A percentile compares a stretch with the other conserved stretches of the same genome.
Conservation (phyloP, 2,113 vertebrate genomes). For the Enhydra lutris region DNA sequence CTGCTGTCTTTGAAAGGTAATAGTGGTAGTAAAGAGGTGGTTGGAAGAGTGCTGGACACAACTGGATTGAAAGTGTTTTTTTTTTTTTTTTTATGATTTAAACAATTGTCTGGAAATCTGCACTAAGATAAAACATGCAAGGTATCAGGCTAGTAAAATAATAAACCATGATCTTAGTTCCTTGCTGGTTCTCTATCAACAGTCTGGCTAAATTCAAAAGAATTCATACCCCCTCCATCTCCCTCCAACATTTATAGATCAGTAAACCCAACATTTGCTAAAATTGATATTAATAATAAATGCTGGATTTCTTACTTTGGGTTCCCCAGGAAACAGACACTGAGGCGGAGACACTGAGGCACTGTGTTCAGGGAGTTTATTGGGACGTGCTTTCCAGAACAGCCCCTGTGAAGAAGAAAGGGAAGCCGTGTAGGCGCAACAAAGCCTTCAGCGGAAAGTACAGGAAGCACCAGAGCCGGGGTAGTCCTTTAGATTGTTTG, state of each 20-base stretch:
- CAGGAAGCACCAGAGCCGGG: background rate
- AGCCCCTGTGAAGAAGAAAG: background rate
- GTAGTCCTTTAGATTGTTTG: background rate
- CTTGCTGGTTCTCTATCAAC: background rate
- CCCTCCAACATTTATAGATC: constrained; percentile 19
- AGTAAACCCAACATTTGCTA: background rate
- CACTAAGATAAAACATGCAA: background rate
- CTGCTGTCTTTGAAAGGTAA: background rate
- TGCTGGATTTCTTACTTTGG: background rate
- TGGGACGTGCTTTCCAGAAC: background rate
- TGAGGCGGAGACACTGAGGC: background rate
- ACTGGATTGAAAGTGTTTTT: background rate
- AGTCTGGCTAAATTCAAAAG: constrained; percentile 4
- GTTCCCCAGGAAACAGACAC: background rate
- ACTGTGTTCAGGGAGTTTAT: background rate
- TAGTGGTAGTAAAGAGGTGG: background rate
- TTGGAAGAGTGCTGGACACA: background rate
- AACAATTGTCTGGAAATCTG: background rate
- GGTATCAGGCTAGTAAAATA: background rate
- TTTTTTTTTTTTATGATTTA: background rate
- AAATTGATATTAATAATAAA: constrained; percentile 26
- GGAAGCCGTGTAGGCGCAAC: background rate
- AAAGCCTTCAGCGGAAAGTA: background rate
- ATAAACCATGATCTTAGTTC: background rate
- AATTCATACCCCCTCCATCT: background rate